A percentile compares a stretch with the other conserved stretches of the same genome.
These are phyloP conservation scores for Scolanthus callimorphus DNA, from an alignment of 92 coral and sea anemone species.

Conservation along the genomic window DNA sequence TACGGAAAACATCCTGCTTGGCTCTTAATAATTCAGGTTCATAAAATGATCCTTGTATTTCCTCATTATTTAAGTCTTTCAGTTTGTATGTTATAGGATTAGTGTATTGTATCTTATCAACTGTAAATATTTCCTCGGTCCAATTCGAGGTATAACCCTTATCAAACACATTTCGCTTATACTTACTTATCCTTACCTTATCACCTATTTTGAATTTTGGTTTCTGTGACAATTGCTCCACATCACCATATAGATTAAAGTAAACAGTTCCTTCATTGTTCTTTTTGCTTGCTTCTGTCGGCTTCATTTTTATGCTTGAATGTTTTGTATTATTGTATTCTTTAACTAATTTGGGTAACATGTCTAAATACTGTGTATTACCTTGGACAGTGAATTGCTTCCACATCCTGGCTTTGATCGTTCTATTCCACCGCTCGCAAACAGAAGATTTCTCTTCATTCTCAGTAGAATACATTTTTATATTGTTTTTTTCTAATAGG, in stretches of 20 bases:
- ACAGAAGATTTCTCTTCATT: constrained; percentile 38
- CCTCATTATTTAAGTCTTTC: constrained; percentile 38
- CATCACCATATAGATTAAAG: constrained; percentile 43
- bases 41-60: constrained; percentile 33
- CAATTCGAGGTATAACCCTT: too few species aligned
- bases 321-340: constrained; percentile 39
- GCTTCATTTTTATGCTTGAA: constrained; percentile 34
- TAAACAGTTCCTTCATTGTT: constrained; percentile 43
- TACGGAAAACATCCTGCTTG: constrained; percentile 31
- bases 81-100: too few species aligned
- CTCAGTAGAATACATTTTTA: constrained; percentile 42
- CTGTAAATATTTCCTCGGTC: constrained; percentile 20
- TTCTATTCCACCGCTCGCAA: constrained; percentile 40
- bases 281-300: constrained; percentile 36
- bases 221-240: constrained; percentile 22
- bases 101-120: constrained; percentile 24
- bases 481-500: constrained; percentile 29
- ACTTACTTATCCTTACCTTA: constrained; percentile 41
- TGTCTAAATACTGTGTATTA: constrained; percentile 35
- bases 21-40: constrained; percentile 40
- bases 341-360: constrained; percentile 28
- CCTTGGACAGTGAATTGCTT: constrained; percentile 45
- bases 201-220: constrained; percentile 49
- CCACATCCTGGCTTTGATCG: constrained; percentile 50
- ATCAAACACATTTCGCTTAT: constrained; percentile 38